phyloP scores from a whole-genome alignment of 2,113 vertebrate genomes.

The Lepus timidus region DNA sequence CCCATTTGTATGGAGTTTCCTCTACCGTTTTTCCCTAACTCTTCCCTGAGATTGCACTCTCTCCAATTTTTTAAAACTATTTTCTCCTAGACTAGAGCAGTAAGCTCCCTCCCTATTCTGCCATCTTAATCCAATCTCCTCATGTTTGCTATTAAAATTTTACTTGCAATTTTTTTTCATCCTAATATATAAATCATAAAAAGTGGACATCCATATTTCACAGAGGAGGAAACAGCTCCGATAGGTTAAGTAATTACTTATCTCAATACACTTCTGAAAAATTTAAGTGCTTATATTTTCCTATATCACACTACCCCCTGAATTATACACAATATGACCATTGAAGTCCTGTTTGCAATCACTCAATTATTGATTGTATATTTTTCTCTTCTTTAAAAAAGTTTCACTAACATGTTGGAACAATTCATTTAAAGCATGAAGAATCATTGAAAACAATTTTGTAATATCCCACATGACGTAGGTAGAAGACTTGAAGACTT shows the following conservation, averaged over 20 bases:
- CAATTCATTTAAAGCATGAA: neutral
- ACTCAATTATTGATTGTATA: neutral
- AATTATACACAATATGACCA: neutral
- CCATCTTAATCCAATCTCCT: too few relatives aligned
- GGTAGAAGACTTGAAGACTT: neutral
- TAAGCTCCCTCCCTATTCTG: too few relatives aligned
- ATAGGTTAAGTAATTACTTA: neutral
- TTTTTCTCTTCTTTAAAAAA: neutral
- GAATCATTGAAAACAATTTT: neutral
- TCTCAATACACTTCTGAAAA: neutral
- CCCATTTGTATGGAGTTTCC: too few relatives aligned
- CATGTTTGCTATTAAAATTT: neutral
- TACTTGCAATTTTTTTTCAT: neutral
- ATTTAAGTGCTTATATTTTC: neutral
- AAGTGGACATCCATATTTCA: neutral
- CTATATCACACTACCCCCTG: neutral
- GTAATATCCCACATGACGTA: neutral
- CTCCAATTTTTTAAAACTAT: too few relatives aligned
- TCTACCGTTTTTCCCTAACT: too few relatives aligned
- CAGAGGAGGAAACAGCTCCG: neutral
- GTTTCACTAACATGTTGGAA: neutral
- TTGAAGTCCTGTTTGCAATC: neutral
- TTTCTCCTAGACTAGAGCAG: too few relatives aligned
- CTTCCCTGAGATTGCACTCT: too few relatives aligned
- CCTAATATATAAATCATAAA: neutral